A percentile compares a stretch with the other conserved stretches of the same genome.
These are phyloP conservation scores for Nematolebias whitei DNA, from an alignment of 2,113 vertebrate species.

Conservation along the genomic window DNA sequence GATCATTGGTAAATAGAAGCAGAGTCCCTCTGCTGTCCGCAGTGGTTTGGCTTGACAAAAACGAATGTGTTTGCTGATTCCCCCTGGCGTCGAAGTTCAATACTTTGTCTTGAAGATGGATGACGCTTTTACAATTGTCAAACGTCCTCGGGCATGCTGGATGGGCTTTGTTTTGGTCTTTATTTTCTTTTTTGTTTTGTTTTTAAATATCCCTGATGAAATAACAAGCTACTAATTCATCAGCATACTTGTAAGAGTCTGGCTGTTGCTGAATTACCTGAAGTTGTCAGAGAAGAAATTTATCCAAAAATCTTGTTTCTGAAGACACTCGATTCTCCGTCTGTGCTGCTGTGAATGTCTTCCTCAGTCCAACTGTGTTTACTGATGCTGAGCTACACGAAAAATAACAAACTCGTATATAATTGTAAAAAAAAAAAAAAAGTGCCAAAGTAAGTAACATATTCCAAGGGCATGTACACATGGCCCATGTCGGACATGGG, in stretches of 20 bases:
- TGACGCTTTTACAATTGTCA: conserved; percentile 65
- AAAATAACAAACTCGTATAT: too few relatives aligned
- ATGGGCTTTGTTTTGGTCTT: conserved; percentile 29
- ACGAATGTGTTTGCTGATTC: conserved; percentile 64
- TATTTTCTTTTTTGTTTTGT: conserved; percentile 1
- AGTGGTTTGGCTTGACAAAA: conserved; percentile 56
- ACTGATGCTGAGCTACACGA: too few relatives aligned
- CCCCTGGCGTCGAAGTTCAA: conserved; percentile 52
- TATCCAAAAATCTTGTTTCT: too few relatives aligned
- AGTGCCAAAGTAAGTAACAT: too few relatives aligned
- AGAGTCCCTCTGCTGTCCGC: conserved; percentile 43
- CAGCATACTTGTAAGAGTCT: background rate
- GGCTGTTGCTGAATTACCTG: background rate
- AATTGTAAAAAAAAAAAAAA: too few relatives aligned
- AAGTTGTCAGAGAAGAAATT: too few relatives aligned
- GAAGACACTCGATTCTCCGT: too few relatives aligned
- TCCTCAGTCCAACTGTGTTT: too few relatives aligned
- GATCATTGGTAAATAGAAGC: conserved; percentile 62
- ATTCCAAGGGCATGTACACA: too few relatives aligned
- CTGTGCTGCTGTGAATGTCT: too few relatives aligned
- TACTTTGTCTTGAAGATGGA: conserved; percentile 73
- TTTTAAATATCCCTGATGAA: conserved; percentile 30
- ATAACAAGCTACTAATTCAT: background rate
- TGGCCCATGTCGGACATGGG: too few relatives aligned
- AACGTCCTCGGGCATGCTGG: conserved; percentile 47